These are phyloP conservation scores for Apeira syringaria DNA, from an alignment of 2,888 invertebrate species.

Conservation along the genomic window DNA sequence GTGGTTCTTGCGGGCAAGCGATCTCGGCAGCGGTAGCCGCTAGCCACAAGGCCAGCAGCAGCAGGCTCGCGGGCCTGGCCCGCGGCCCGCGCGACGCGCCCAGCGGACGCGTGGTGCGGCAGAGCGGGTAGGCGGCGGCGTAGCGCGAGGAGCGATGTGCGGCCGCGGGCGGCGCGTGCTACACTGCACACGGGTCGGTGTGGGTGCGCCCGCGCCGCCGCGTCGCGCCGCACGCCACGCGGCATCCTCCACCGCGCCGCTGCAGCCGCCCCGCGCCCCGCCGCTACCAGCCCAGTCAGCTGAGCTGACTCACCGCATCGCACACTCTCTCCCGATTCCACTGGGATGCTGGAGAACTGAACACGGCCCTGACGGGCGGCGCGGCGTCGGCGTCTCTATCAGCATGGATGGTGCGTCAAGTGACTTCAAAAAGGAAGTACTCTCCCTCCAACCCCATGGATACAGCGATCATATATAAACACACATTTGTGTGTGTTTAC, in stretches of 20 bases:
- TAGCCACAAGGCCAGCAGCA: constrained; percentile 79
- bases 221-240: constrained; percentile 32
- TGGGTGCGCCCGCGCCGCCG: constrained; percentile 7
- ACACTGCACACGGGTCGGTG: constrained; percentile 69
- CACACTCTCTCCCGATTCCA: constrained; percentile 1
- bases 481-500: too few relatives aligned
- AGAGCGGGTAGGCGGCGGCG: constrained; percentile 78
- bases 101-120: constrained; percentile 83
- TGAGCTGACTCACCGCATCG: constrained; percentile 43
- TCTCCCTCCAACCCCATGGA: too few relatives aligned
- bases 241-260: constrained; percentile 33
- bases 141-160: constrained; percentile 74
- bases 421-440: too few relatives aligned
- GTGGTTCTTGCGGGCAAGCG: constrained; percentile 66
- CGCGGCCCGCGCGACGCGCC: constrained; percentile 82
- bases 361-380: not conserved
- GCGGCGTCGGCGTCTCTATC: not conserved
- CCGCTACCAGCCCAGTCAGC: constrained; percentile 34
- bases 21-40: constrained; percentile 70
- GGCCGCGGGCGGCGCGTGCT: constrained; percentile 79
- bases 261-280: constrained; percentile 40
- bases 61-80: constrained; percentile 83
- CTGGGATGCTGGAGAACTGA: not conserved
- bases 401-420: too few relatives aligned
- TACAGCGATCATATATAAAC: too few relatives aligned